phyloP scores from a whole-genome alignment of 2,113 vertebrate species.

The Neodontobutis hainanensis region DNA sequence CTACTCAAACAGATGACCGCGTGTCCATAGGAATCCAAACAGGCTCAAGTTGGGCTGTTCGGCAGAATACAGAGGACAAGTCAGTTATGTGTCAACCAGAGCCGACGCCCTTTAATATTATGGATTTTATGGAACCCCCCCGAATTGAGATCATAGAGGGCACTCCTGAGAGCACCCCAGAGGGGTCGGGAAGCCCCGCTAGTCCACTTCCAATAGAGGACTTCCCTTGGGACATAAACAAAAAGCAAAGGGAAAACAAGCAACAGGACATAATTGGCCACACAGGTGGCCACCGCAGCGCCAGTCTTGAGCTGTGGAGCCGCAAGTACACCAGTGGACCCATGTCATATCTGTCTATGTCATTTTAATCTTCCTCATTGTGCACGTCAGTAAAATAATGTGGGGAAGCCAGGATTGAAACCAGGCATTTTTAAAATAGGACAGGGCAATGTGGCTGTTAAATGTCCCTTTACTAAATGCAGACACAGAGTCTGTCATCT shows the following conservation, averaged over 20 bases:
- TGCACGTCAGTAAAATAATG: constrained; percentile 35
- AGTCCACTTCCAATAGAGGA: constrained; percentile 77
- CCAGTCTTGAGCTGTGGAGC: constrained; percentile 83
- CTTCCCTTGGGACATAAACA: constrained; percentile 78
- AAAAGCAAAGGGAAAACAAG: constrained; percentile 72
- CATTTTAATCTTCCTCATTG: constrained; percentile 77
- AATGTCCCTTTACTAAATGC: constrained; percentile 76
- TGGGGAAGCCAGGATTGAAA: constrained; percentile 43
- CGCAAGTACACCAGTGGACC: constrained; percentile 84
- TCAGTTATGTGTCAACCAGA: constrained; percentile 84
- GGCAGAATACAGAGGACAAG: constrained; percentile 78
- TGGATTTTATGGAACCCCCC: constrained; percentile 79
- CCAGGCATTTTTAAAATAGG: constrained; percentile 33
- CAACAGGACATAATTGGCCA: constrained; percentile 70
- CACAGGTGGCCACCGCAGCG: constrained; percentile 78
- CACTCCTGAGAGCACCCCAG: constrained; percentile 75
- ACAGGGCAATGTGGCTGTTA: constrained; percentile 55
- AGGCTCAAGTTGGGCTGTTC: constrained; percentile 75
- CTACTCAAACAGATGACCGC: constrained; percentile 75
- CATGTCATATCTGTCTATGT: constrained; percentile 85
- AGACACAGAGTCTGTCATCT: constrained; percentile 71
- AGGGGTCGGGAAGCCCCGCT: constrained; percentile 76
- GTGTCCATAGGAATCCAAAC: constrained; percentile 82
- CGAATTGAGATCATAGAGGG: constrained; percentile 81
- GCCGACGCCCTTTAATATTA: constrained; percentile 77